Percentiles rank a stretch among this genome's conserved stretches.
These are phyloP conservation scores for Diplogasteroides magnus DNA, from an alignment of 1,140 invertebrate genomes.

Conservation along the genomic window DNA sequence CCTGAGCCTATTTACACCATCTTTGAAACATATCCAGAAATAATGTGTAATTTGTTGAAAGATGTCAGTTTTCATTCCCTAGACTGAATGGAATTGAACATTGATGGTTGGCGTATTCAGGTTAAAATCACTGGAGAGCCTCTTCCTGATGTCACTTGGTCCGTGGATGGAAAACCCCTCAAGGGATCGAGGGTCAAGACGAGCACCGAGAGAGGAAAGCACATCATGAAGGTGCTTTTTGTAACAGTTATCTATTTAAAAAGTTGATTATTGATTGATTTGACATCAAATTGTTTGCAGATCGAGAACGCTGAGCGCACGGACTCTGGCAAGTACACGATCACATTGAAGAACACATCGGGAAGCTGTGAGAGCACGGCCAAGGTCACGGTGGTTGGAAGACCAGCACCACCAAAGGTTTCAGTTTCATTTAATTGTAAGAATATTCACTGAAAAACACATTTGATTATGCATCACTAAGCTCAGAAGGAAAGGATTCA, in stretches of 20 bases:
- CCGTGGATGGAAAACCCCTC: constrained; percentile 66
- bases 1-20: too few relatives aligned
- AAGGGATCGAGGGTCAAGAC: constrained; percentile 50
- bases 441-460: too few relatives aligned
- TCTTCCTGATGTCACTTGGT: constrained; percentile 76
- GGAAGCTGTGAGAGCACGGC: constrained; percentile 78
- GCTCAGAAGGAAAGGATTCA: too few relatives aligned
- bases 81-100: too few relatives aligned
- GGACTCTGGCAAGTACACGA: constrained; percentile 79
- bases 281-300: constrained; percentile 59
- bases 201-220: constrained; percentile 50
- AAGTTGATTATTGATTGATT: not conserved
- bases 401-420: constrained; percentile 75
- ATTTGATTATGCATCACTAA: too few relatives aligned
- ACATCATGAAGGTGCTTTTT: constrained; percentile 43
- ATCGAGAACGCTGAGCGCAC: constrained; percentile 80
- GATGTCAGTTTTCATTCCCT: too few relatives aligned
- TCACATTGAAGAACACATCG: constrained; percentile 85
- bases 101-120: too few relatives aligned
- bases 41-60: too few relatives aligned
- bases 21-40: too few relatives aligned
- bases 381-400: constrained; percentile 64
- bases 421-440: too few relatives aligned
- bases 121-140: constrained; percentile 65
- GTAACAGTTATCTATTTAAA: not conserved